Evolutionary conservation across 1,140 invertebrate species (phyloP), one percentile per base, ranked within the genome.

Genomic region (Cotesia chilonis): DNA sequence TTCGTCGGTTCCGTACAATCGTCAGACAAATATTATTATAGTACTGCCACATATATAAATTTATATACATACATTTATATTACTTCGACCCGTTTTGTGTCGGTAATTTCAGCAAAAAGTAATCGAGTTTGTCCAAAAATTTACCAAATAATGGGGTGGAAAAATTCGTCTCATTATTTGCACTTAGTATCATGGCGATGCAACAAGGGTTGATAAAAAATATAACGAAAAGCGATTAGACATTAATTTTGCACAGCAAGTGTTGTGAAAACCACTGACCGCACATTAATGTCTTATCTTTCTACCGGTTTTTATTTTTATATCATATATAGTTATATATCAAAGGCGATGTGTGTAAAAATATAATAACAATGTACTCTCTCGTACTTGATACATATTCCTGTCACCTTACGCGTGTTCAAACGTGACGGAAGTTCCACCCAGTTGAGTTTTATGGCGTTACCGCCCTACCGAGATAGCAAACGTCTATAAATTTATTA

Each of bases 391-490:
- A 36, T 35, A 20, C 51, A 17, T 65, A 63, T 37, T 68, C 70
- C 17, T 35, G 63, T 63, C 59, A 38, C 12, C 63, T 28, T 37
- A 7, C 59, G 68, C 65, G 68, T 74, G 63, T 59, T 67, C 65
- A 37, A 67, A 57, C 68, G 59, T 63, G 68, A 70, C 73, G 68
- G 63, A 71, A 74, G 68, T 74, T 71, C 73, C 68, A 70, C 73
- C 68, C 54, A 70, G 61, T 74, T 71, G 54, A 74, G 73, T 74
- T 74, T 74, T 74, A 74, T 63, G 68, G 57, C 63, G 59, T 70
- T 52, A 38, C 68, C 68, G 68, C 68, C 52, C 69, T 37, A 38
- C 54, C 54, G 66, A 64, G 71, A 73, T 68, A 73, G 38, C 55
- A 68, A 36, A 36, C 38, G 55, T 36, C 55, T 38, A 70, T 70